Conservation (phyloP, 2,888 invertebrate species). For the Beris morrisii region DNA sequence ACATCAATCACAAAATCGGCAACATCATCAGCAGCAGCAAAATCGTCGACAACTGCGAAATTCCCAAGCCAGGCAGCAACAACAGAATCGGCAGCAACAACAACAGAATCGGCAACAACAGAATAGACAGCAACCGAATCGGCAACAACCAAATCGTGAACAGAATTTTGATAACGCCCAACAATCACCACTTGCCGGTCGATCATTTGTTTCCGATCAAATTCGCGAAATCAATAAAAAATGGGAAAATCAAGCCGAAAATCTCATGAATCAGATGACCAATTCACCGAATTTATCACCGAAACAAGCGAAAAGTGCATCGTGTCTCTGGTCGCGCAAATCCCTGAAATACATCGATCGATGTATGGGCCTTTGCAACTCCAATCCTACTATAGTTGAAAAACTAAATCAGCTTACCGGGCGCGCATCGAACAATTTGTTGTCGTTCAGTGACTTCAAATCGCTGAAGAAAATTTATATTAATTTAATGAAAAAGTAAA, state of each 20-base stretch:
- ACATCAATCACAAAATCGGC: not conserved
- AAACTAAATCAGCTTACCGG: conserved; percentile 47
- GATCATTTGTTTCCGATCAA: conserved; percentile 36
- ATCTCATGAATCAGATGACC: conserved; percentile 43
- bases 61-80: not conserved
- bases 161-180: not conserved
- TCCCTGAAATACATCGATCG: conserved; percentile 49
- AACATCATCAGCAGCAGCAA: too few relatives aligned
- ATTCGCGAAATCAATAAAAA: conserved; percentile 39
- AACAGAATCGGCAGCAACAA: not conserved
- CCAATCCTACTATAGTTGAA: conserved; percentile 29
- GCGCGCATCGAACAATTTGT: conserved; percentile 48
- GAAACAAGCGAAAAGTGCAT: conserved; percentile 38
- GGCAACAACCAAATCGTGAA: not conserved
- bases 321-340: conserved; percentile 53
- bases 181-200: conserved; percentile 26
- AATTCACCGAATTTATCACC: not conserved
- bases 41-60: too few relatives aligned
- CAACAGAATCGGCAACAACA: not conserved
- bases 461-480: conserved; percentile 48
- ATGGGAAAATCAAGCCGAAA: conserved; percentile 42
- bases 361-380: conserved; percentile 40
- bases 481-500: conserved; percentile 7
- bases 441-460: conserved; percentile 54
- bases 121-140: not conserved